phyloP scores from a whole-genome alignment of 1,140 invertebrate species.

The Hirudo medicinalis region DNA sequence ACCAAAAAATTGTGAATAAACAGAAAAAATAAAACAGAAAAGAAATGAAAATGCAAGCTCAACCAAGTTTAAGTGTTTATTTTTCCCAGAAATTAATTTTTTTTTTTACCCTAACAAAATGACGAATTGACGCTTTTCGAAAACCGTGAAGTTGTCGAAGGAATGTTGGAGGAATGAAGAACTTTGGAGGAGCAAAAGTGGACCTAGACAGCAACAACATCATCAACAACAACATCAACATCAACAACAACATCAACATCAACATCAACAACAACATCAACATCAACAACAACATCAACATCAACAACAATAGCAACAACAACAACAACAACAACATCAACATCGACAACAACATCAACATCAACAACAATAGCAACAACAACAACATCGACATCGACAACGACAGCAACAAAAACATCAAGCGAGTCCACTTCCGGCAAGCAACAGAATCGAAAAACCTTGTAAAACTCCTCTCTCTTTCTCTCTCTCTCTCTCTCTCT shows the following conservation, averaged over 20 bases:
- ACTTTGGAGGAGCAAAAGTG: background rate
- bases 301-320: background rate
- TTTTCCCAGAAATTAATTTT: too few relatives aligned
- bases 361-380: too few relatives aligned
- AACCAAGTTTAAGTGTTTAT: background rate
- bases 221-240: background rate
- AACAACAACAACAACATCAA: background rate
- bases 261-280: too few relatives aligned
- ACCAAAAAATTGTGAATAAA: too few relatives aligned
- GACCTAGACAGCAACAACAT: background rate
- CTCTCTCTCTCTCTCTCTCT: too few relatives aligned
- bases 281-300: too few relatives aligned
- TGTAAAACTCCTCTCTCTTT: too few relatives aligned
- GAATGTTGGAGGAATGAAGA: background rate
- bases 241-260: background rate
- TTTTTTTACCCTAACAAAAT: background rate
- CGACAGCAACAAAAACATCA: too few relatives aligned
- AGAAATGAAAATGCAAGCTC: background rate
- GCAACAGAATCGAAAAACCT: too few relatives aligned
- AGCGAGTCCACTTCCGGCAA: too few relatives aligned
- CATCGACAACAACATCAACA: background rate
- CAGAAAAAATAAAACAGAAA: background rate
- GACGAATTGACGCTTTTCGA: too few relatives aligned
- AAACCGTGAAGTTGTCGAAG: background rate
- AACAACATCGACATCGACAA: too few relatives aligned